Evolutionary conservation across 2,888 invertebrate genomes (phyloP), one percentile per base, ranked within the genome.

Genomic region (Muscina levida): DNA sequence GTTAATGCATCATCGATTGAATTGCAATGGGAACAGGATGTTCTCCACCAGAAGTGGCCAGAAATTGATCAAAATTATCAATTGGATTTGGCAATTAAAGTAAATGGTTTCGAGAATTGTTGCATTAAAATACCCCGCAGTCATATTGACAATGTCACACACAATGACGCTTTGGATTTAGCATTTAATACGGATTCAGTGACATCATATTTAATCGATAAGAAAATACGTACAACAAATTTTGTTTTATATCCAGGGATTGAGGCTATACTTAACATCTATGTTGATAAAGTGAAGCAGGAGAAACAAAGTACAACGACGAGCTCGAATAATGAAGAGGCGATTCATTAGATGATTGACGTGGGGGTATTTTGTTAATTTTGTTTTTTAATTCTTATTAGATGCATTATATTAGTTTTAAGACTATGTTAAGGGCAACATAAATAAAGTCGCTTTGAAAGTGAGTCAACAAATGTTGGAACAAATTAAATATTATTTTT

Each of bases 21-120:
- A 83, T 92, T 96, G 62, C 88, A 92, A 62, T 95, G 95, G 94
- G 91, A 94, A 70, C 91, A 93, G 87, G 91, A 92, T 87, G 94
- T 97, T 62, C 91, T 96, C 51, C 92, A 95, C 73, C 96, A 97
- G 90, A 91, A 88, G 56, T 96, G 97, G 97, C 96, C 97, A 0
- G 90, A 93, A 87, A 92, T 95, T 67, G 95, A 97, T 90, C 89
- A 91, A 80, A 89, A 93, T 83, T 96, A 94, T 86, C 91, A 93
- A 84, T 88, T 96, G 73, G 93, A 94, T 84, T 91, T 95, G 62
- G 91, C 92, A 65, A 93, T 94, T 84, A 93, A 93, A 90, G 87
- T 93, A 2, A 93, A 93, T 85, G 92, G 92, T 4, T 86, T 87
- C 51, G 91, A 92, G 83, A 90, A 91, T 78, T 90, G 91, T 65